Conservation (phyloP, 1,140 invertebrate genomes). For the Chrysomallon squamiferum region DNA sequence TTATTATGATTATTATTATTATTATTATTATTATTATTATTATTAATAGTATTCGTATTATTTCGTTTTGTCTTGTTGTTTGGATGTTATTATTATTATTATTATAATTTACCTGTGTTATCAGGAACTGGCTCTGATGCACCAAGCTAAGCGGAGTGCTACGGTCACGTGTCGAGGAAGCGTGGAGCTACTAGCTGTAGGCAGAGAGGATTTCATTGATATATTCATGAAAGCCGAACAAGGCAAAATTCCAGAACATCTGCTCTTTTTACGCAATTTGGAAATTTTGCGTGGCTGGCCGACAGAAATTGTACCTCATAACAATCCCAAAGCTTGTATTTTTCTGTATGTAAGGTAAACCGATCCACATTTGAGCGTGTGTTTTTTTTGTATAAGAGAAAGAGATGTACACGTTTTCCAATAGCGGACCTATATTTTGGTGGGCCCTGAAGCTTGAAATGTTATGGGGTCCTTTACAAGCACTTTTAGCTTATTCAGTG, state of each 20-base stretch:
- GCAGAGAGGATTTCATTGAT: slow-evolving; percentile 58
- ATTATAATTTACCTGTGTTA: too few species aligned
- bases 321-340: slow-evolving; percentile 56
- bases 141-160: slow-evolving; percentile 52
- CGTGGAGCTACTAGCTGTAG: slow-evolving; percentile 58
- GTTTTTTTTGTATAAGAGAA: too few species aligned
- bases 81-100: too few species aligned
- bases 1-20: too few species aligned
- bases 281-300: slow-evolving; percentile 52
- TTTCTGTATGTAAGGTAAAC: slow-evolving; percentile 57
- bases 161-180: slow-evolving; percentile 57
- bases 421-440: too few species aligned
- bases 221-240: slow-evolving; percentile 57
- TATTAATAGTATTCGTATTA: too few species aligned
- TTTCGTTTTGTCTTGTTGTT: too few species aligned
- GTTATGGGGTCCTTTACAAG: too few species aligned
- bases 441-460: too few species aligned
- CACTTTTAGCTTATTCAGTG: too few species aligned
- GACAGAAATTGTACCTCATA: slow-evolving; percentile 44
- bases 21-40: too few species aligned
- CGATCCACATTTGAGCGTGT: neutral
- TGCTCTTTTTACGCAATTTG: slow-evolving; percentile 46
- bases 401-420: too few species aligned
- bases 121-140: slow-evolving; percentile 60
- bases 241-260: slow-evolving; percentile 54